These are phyloP conservation scores for Drosophila baimaii DNA, from an alignment of 1,140 invertebrate genomes.

Conservation along the genomic window DNA sequence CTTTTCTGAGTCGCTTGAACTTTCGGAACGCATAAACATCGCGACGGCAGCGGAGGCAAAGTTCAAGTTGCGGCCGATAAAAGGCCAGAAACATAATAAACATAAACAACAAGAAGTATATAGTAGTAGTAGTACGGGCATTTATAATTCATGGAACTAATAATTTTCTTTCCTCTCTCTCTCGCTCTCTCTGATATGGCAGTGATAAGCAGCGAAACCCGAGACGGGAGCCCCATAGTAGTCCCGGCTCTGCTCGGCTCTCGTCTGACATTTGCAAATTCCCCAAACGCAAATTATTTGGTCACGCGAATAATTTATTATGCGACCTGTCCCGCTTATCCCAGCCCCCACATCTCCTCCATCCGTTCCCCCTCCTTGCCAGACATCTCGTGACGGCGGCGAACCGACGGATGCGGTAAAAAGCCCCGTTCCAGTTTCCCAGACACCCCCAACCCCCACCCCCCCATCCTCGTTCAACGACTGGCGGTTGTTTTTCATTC, in stretches of 20 bases:
- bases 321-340: conserved; percentile 61
- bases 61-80: conserved; percentile 29
- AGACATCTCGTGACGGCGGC: conserved; percentile 68
- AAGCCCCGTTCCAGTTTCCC: conserved; percentile 39
- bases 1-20: conserved; percentile 20
- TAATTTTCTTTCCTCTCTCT: conserved; percentile 43
- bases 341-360: background rate
- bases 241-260: conserved; percentile 7
- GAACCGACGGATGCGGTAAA: conserved; percentile 60
- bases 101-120: conserved; percentile 25
- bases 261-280: conserved; percentile 55
- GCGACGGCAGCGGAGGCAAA: background rate
- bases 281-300: conserved; percentile 77
- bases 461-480: conserved; percentile 7
- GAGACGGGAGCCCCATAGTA: conserved; percentile 4
- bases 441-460: too few relatives aligned
- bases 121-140: conserved; percentile 1
- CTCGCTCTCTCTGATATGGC: conserved; percentile 8
- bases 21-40: conserved; percentile 17
- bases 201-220: conserved; percentile 43
- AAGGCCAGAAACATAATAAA: conserved; percentile 1
- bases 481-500: conserved; percentile 66
- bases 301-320: conserved; percentile 83
- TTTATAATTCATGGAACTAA: conserved; percentile 67
- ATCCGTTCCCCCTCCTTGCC: background rate